Percentiles rank a stretch among this genome's conserved stretches.
These are phyloP conservation scores for Triplophysa dalaica DNA, from an alignment of 2,113 vertebrate genomes.

Conservation along the genomic window DNA sequence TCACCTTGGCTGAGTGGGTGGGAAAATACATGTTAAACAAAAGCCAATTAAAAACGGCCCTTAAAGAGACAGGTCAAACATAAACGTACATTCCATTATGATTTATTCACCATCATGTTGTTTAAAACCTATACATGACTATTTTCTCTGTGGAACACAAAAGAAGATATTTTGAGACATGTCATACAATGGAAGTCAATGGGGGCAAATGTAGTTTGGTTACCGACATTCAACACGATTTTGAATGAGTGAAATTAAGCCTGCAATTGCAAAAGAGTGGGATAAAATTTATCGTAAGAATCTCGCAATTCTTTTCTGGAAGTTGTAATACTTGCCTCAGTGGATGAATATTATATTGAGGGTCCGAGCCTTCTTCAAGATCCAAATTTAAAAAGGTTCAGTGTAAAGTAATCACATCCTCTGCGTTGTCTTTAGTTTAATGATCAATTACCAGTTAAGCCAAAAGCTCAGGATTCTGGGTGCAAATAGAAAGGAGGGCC, in stretches of 20 bases:
- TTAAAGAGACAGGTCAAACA: too few species aligned
- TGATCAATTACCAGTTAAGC: slow-evolving; percentile 65
- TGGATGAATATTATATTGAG: neutral
- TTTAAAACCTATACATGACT: too few species aligned
- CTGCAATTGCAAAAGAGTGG: neutral
- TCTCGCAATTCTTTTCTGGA: neutral
- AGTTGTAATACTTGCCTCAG: neutral
- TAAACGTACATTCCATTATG: too few species aligned
- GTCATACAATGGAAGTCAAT: too few species aligned
- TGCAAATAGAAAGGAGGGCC: neutral
- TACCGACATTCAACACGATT: too few species aligned
- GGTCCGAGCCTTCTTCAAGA: neutral
- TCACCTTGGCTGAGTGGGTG: neutral
- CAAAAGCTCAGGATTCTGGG: slow-evolving; percentile 63
- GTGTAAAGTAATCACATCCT: neutral
- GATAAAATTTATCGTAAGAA: neutral
- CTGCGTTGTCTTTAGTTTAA: neutral
- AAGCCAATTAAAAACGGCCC: too few species aligned
- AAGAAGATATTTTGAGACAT: too few species aligned
- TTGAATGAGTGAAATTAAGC: too few species aligned
- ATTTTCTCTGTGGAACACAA: too few species aligned
- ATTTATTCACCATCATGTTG: too few species aligned
- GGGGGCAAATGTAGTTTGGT: too few species aligned
- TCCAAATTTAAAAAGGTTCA: neutral
- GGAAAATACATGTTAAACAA: neutral